Evolutionary conservation across 2,797 vertebrate genomes (phyloP).

Genomic region (Tragopan temminckii): DNA sequence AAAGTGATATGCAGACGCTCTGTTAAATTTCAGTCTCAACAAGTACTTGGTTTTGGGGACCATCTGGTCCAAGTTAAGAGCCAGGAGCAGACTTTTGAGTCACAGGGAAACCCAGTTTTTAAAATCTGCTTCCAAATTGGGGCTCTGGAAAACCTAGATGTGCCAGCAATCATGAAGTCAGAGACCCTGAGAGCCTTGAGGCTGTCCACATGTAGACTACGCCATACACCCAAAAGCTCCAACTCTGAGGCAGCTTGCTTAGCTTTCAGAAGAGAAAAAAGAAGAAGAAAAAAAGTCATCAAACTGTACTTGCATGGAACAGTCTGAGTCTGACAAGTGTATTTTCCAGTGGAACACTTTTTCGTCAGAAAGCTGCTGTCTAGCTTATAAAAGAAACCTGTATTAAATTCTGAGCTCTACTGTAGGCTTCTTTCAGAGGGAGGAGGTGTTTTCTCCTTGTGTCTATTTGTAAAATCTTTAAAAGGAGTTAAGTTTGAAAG

Average conservation of each 20-base stretch:
- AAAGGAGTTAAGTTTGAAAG: neutral
- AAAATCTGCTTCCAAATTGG: slow-evolving; percentile 28
- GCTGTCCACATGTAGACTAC: neutral
- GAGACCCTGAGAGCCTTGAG: neutral
- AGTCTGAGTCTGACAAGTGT: slow-evolving; percentile 52
- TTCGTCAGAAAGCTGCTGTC: slow-evolving; percentile 14
- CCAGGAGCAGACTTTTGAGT: slow-evolving; percentile 12
- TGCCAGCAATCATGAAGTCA: slow-evolving; percentile 3
- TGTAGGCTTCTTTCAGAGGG: neutral
- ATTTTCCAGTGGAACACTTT: slow-evolving; percentile 67
- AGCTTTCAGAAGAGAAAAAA: neutral
- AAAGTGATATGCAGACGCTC: neutral
- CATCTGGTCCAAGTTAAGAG: slow-evolving; percentile 52
- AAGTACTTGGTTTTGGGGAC: neutral
- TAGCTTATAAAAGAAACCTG: slow-evolving; percentile 44
- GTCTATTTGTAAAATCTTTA: neutral
- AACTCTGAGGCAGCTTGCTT: fast-evolving
- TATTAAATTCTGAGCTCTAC: neutral
- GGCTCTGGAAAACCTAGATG: neutral
- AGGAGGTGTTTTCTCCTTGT: neutral
- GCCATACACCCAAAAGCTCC: neutral
- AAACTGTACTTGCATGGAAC: slow-evolving; percentile 29
- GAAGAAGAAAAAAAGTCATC: neutral
- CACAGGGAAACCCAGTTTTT: neutral
- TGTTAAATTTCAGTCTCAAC: neutral